Conservation (phyloP, 2,113 vertebrate species). For the Ariopsis seemanni region DNA sequence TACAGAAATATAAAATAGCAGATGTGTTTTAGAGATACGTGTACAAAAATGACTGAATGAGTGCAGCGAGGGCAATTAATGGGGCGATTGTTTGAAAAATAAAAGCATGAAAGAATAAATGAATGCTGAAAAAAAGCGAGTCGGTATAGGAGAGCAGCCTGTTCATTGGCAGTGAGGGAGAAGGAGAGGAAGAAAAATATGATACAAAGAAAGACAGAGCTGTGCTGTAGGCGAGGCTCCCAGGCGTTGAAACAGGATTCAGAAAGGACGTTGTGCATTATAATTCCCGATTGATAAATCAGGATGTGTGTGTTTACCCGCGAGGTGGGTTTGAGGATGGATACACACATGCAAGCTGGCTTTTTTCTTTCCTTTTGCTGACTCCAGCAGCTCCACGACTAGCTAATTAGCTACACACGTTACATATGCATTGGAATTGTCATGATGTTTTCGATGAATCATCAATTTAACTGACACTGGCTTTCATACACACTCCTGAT, state of each 20-base stretch:
- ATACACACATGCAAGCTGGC: neutral
- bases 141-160: slow-evolving; percentile 2
- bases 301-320: neutral
- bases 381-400: slow-evolving; percentile 23
- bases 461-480: slow-evolving; percentile 20
- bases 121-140: neutral
- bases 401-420: slow-evolving; percentile 22
- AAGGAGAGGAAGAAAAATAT: neutral
- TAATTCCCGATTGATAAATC: neutral
- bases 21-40: neutral
- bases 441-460: slow-evolving; percentile 15
- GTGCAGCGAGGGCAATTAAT: neutral
- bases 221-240: neutral
- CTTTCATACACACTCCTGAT: neutral
- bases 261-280: neutral
- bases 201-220: neutral
- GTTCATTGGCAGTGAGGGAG: neutral
- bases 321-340: neutral
- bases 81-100: neutral
- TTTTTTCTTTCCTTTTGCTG: slow-evolving; percentile 23
- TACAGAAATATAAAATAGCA: neutral
- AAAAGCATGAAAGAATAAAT: neutral
- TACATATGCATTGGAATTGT: neutral
- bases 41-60: neutral
- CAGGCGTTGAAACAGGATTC: neutral